Evolutionary conservation across 2,888 invertebrate genomes (phyloP).

Genomic region (Rhodophaea formosa): DNA sequence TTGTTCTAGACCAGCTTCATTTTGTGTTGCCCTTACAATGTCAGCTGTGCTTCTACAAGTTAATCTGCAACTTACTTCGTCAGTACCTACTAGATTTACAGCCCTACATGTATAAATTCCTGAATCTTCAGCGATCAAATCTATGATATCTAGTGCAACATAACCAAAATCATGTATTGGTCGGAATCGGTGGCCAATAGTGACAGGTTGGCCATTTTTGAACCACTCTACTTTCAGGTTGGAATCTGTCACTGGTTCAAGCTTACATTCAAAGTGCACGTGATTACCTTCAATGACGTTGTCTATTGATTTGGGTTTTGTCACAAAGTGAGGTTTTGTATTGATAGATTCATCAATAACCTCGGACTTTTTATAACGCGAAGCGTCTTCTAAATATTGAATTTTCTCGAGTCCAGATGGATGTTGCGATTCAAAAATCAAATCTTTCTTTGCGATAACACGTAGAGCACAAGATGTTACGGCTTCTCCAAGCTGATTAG

Average conservation of each 20-base stretch:
- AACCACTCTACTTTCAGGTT: constrained; percentile 98
- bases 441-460: constrained; percentile 93
- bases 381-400: constrained; percentile 93
- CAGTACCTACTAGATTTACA: constrained; percentile 93
- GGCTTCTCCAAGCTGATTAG: constrained; percentile 96
- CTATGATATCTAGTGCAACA: constrained; percentile 97
- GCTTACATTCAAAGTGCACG: constrained; percentile 98
- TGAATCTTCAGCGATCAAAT: constrained; percentile 97
- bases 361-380: constrained; percentile 91
- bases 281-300: constrained; percentile 94
- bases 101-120: constrained; percentile 97
- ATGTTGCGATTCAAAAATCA: constrained; percentile 93
- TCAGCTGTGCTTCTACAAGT: constrained; percentile 89
- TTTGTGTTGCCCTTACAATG: constrained; percentile 91
- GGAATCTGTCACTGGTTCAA: constrained; percentile 98
- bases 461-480: constrained; percentile 95
- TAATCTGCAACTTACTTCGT: constrained; percentile 89
- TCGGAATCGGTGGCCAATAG: constrained; percentile 95
- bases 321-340: constrained; percentile 91
- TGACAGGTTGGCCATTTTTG: constrained; percentile 96
- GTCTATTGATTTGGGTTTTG: constrained; percentile 92
- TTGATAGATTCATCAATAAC: constrained; percentile 91
- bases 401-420: constrained; percentile 95
- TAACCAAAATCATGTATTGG: constrained; percentile 99
- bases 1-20: constrained; percentile 93